A percentile compares a stretch with the other conserved stretches of the same genome.
These are phyloP conservation scores for Passer domesticus DNA, from an alignment of 2,113 vertebrate species.

Conservation along the genomic window DNA sequence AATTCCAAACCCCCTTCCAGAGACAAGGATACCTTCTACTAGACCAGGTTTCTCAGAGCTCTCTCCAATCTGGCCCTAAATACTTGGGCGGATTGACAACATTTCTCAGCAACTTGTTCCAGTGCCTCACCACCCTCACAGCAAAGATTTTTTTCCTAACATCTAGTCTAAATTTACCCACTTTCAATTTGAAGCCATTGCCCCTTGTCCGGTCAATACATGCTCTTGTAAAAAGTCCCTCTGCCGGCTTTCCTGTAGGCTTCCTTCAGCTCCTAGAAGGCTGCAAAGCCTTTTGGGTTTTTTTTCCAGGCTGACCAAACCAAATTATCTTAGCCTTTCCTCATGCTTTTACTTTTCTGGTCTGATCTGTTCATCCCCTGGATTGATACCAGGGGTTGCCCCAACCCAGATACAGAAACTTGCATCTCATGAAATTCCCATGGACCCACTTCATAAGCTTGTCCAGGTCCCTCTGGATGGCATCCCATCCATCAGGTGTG, in stretches of 20 bases:
- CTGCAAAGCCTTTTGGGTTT: neutral
- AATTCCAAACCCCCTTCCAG: neutral
- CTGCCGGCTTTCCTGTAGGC: neutral
- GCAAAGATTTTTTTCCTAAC: neutral
- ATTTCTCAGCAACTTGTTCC: neutral
- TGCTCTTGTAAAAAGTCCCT: neutral
- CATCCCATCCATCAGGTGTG: neutral
- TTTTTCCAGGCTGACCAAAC: neutral
- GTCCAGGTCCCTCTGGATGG: neutral
- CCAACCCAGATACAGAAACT: neutral
- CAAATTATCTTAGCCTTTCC: neutral
- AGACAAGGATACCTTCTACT: neutral
- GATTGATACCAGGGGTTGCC: neutral
- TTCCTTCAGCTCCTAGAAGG: neutral
- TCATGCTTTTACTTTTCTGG: neutral
- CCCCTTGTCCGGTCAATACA: accelerated
- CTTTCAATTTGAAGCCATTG: neutral
- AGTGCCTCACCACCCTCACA: neutral
- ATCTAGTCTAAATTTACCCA: neutral
- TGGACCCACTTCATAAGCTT: neutral
- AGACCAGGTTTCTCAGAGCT: neutral
- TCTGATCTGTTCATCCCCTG: neutral
- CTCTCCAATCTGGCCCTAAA: neutral
- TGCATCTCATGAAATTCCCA: neutral
- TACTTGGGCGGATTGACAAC: neutral